Evolutionary conservation across 2,888 invertebrate species (phyloP), one percentile per base, ranked within the genome.

Genomic region (Hypsopygia costalis): DNA sequence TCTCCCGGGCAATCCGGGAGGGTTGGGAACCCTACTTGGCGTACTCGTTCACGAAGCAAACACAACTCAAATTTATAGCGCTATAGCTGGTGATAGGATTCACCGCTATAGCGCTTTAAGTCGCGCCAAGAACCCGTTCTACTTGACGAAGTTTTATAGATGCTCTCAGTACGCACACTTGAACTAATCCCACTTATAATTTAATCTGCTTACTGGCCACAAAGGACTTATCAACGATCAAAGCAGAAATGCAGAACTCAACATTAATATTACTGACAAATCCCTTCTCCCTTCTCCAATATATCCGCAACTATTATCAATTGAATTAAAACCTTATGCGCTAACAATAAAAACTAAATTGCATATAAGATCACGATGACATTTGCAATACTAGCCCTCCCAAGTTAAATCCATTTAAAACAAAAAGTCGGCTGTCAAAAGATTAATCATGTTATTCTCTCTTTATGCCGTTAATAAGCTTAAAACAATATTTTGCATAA

Each of bases 241-340:
- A 72, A 78, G 81, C 78, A 79, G 44, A 57, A 60, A 45, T 43
- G 51, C 57, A 59, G 49, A 52, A 51, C 56, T 51, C 54, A 52
- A 44, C 58, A 49, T 56, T 63, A 63, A 66, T 64, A 67, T 69
- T 69, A 75, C 66, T 74, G 79, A 80, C 81, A 74, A 81, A 81
- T 80, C 79, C 73, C 55, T 55, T 67, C 61, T 80, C 79, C 73
- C 55, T 55, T 67, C 61, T 48, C 49, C 47, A 44, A 49, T 37
- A 38, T 41, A 40, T 37, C 47, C 55, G 31, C 41, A 5, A 7
- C 40, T 38, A 9, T 16, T 20, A 43, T 11, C 12, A 11, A 33
- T 16, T 35, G 34, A 32, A 4, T 10, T n/a, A 7, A n/a, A 6
- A 25, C 42, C 35, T 57, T 51, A 52, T 44, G 3, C 0, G 0